Percentiles rank a stretch among this genome's conserved stretches.
Evolutionary conservation across 2,888 invertebrate genomes (phyloP).

Genomic region (Zaprionus lineosus): DNA sequence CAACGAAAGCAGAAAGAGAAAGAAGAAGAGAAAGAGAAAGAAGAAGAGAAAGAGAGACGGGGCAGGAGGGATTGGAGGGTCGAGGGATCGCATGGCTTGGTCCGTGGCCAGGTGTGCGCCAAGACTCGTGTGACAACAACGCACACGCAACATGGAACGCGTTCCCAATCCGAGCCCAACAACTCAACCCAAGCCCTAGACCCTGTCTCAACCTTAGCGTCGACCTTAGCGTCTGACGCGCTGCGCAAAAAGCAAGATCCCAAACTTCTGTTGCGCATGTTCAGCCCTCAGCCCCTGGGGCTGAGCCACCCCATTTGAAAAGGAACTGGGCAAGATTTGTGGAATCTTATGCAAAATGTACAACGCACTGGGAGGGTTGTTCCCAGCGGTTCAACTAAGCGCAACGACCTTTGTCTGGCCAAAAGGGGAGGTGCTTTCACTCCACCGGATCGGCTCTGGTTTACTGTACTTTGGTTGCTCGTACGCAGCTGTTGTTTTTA

Average conservation of each 20-base stretch:
- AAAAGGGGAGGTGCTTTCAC: slow-evolving; percentile 51
- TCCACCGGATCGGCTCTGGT: slow-evolving; percentile 24
- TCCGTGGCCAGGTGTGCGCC: slow-evolving; percentile 80
- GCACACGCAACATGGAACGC: slow-evolving; percentile 58
- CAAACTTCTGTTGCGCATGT: slow-evolving; percentile 50
- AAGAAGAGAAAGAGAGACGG: neutral
- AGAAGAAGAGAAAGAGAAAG: neutral
- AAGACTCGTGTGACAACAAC: slow-evolving; percentile 69
- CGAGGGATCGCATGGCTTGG: slow-evolving; percentile 60
- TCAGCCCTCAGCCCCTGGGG: slow-evolving; percentile 23
- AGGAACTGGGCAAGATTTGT: slow-evolving; percentile 37
- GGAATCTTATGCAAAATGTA: slow-evolving; percentile 74
- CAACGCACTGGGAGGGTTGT: slow-evolving; percentile 49
- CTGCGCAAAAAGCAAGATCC: slow-evolving; percentile 65
- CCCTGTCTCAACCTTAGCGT: neutral
- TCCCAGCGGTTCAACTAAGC: slow-evolving; percentile 62
- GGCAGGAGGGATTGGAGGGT: slow-evolving; percentile 1
- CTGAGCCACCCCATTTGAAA: slow-evolving; percentile 52
- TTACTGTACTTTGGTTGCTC: slow-evolving; percentile 18
- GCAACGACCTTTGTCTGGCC: slow-evolving; percentile 70
- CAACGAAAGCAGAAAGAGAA: slow-evolving; percentile 45
- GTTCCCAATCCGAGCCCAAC: too few species aligned
- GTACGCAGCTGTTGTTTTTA: slow-evolving; percentile 68
- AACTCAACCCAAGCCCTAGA: neutral
- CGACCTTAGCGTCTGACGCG: slow-evolving; percentile 13